Base-by-base conservation (phyloP, 2,888 invertebrate species). In the Calameuta pallipes region DNA sequence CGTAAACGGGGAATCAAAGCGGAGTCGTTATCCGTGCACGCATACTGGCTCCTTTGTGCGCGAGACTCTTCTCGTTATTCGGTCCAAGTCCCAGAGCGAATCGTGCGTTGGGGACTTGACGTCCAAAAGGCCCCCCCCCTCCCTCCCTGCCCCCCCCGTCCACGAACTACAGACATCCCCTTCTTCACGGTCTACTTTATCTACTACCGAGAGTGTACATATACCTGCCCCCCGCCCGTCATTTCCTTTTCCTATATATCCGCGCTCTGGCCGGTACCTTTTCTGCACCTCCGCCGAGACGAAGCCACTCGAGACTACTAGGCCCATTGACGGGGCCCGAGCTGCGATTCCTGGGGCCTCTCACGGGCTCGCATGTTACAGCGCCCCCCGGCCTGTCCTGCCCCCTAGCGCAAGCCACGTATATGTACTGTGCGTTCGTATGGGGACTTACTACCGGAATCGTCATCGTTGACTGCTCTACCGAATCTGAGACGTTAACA, bases 391-490 rank as follows among this genome's bases (percentile, higher is more conserved):
- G 0, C 9, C 9, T 9, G 9, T 23, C 3, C 11, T 0, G 0
- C 13, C 37, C 13, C 12, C 15, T 23, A 23, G 6, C 23, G 6
- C 23, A 2, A 9, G 1, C 9, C 9, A n/a, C 15, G 11, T 35
- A 74, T 74, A 37, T 41, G 9, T 37, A 37, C n/a, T 30, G 36
- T 69, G 37, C 41, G 41, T 31, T 15, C 4, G 41, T 36, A 15
- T 6, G 73, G 69, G n/a, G 71, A 76, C 35, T 73, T 35, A 76
- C 73, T 23, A 34, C 33, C 37, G 37, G 41, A 41, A 76, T 73
- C 76, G 76, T 56, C 56, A 56, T 9, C 56, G 56, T 56, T 56
- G 23, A 56, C 56, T 56, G 56, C 56, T 56, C 56, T 56, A 56
- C 56, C 15, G 56, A 56, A 56, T 56, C 56, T 56, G 56, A 56